Percentiles rank a stretch among this genome's conserved stretches.
Conservation (phyloP, 2,113 vertebrate genomes). For the Zapornia atra region DNA sequence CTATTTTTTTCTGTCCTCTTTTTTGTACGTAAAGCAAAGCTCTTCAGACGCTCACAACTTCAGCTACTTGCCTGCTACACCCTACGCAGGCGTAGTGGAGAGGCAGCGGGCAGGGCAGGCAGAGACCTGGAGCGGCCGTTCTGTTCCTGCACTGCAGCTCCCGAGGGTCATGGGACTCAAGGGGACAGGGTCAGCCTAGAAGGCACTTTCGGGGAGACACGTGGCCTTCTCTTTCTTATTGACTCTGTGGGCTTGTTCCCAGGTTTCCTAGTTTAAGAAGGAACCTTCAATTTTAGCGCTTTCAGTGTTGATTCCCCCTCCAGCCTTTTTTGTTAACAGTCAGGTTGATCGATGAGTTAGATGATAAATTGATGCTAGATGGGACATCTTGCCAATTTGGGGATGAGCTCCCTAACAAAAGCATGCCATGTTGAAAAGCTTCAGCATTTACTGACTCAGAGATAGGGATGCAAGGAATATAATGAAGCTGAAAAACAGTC, state of each 20-base stretch:
- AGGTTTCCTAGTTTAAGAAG: background rate
- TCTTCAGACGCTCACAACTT: background rate
- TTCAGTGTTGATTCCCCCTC: background rate
- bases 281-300: background rate
- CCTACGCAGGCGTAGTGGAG: background rate
- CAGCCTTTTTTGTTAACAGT: background rate
- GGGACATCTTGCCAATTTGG: background rate
- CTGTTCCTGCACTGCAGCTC: background rate
- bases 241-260: background rate
- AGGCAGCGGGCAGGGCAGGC: background rate
- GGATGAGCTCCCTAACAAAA: background rate
- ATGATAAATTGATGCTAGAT: background rate
- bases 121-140: background rate
- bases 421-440: background rate
- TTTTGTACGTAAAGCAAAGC: background rate
- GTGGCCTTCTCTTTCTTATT: background rate
- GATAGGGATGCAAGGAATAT: background rate
- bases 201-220: background rate
- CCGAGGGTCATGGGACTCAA: background rate
- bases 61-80: background rate
- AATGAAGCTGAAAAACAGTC: background rate
- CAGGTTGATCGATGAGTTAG: background rate
- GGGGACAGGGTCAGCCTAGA: background rate
- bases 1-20: background rate
- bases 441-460: background rate